phyloP scores from a whole-genome alignment of 2,888 invertebrate genomes.

The Deilephila elpenor region DNA sequence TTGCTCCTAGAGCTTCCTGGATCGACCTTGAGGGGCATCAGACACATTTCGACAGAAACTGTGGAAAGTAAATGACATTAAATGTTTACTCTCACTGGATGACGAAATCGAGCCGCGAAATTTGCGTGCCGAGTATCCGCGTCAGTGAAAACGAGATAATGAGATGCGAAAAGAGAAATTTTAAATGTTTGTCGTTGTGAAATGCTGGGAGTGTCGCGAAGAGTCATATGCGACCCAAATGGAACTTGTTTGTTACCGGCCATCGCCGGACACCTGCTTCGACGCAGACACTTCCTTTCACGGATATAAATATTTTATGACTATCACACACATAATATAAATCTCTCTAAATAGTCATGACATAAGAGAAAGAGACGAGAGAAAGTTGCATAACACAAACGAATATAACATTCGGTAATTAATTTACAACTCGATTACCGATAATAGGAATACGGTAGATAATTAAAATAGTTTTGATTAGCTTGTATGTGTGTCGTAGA shows the following conservation, averaged over 20 bases:
- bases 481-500: constrained; percentile 60
- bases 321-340: background rate
- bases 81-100: constrained; percentile 78
- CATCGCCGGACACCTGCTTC: constrained; percentile 52
- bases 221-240: constrained; percentile 77
- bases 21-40: constrained; percentile 70
- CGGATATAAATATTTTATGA: constrained; percentile 42
- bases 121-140: constrained; percentile 70
- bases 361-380: background rate
- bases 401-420: background rate
- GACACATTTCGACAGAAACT: constrained; percentile 50
- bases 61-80: constrained; percentile 76
- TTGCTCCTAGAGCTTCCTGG: constrained; percentile 62
- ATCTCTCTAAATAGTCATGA: constrained; percentile 15
- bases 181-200: constrained; percentile 79
- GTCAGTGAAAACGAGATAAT: constrained; percentile 81
- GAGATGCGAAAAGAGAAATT: constrained; percentile 84
- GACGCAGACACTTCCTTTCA: constrained; percentile 53
- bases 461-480: constrained; percentile 1
- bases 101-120: constrained; percentile 69
- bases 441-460: background rate
- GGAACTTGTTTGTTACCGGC: constrained; percentile 74
- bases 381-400: constrained; percentile 1
- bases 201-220: constrained; percentile 78
- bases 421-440: background rate